A percentile compares a stretch with the other conserved stretches of the same genome.
phyloP scores from a whole-genome alignment of 2,888 invertebrate species.

The Xestobium rufovillosum region DNA sequence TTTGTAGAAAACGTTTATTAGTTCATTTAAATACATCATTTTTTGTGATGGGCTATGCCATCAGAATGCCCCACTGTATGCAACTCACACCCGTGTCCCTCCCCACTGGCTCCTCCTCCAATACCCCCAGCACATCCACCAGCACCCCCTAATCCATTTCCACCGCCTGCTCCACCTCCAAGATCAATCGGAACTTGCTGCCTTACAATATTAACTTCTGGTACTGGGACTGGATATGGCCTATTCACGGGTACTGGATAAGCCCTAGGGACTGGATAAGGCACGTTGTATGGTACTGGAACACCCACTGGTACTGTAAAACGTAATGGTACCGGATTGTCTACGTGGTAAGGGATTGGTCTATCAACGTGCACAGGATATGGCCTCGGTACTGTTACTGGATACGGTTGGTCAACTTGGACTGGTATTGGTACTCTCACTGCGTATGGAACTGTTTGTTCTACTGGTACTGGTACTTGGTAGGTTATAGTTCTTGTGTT shows the following conservation, averaged over 20 bases:
- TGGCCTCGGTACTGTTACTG: neutral
- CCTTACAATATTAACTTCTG: neutral
- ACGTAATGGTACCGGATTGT: neutral
- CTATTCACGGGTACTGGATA: neutral
- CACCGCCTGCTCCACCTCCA: neutral
- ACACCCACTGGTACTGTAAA: neutral
- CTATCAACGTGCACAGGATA: conserved; percentile 1
- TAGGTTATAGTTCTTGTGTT: neutral
- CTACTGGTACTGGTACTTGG: neutral
- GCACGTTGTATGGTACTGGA: conserved; percentile 1
- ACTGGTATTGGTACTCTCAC: neutral
- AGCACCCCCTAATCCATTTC: neutral
- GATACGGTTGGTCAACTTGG: neutral
- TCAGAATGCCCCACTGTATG: too few relatives aligned
- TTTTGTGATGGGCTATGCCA: too few relatives aligned
- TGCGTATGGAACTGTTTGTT: neutral
- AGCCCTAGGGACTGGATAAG: neutral
- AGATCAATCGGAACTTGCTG: neutral
- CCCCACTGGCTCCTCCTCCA: neutral
- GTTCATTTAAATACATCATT: too few relatives aligned
- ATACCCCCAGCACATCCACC: neutral
- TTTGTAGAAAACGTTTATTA: too few relatives aligned
- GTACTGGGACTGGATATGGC: neutral
- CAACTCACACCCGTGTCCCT: conserved; percentile 3
- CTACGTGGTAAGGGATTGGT: neutral